A percentile compares a stretch with the other conserved stretches of the same genome.
phyloP scores from a whole-genome alignment of 1,140 invertebrate species.

The Tetranychus urticae region DNA sequence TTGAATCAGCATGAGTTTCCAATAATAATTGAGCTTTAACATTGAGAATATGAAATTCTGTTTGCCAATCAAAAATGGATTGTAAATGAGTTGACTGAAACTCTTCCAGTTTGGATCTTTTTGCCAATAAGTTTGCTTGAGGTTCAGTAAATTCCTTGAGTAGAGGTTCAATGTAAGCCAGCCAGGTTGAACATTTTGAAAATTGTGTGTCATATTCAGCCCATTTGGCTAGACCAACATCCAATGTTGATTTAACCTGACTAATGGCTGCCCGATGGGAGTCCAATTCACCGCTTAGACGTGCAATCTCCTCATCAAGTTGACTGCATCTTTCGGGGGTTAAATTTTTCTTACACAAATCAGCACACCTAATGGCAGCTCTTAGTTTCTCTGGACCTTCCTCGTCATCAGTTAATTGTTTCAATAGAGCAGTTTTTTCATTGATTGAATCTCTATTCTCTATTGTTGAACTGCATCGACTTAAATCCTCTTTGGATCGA shows the following conservation, averaged over 20 bases:
- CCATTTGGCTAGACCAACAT: constrained; percentile 77
- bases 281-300: constrained; percentile 43
- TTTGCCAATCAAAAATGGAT: constrained; percentile 77
- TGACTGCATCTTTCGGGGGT: constrained; percentile 55
- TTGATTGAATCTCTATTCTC: constrained; percentile 72
- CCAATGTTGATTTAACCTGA: constrained; percentile 53
- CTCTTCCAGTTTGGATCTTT: constrained; percentile 62
- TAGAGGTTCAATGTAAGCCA: constrained; percentile 55
- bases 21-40: constrained; percentile 65
- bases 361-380: constrained; percentile 49
- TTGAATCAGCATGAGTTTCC: constrained; percentile 73
- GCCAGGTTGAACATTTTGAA: constrained; percentile 61
- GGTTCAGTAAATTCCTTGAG: constrained; percentile 74
- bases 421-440: constrained; percentile 57
- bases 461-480: constrained; percentile 75
- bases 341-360: constrained; percentile 50
- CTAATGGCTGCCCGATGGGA: constrained; percentile 25
- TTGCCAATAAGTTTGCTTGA: constrained; percentile 63
- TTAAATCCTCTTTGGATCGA: constrained; percentile 60
- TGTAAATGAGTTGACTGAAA: constrained; percentile 67
- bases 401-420: constrained; percentile 36
- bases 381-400: constrained; percentile 51
- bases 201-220: constrained; percentile 84
- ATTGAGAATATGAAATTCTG: constrained; percentile 67
- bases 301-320: constrained; percentile 68